These are phyloP conservation scores for Platycnemis pennipes DNA, from an alignment of 2,888 invertebrate genomes.

Conservation along the genomic window DNA sequence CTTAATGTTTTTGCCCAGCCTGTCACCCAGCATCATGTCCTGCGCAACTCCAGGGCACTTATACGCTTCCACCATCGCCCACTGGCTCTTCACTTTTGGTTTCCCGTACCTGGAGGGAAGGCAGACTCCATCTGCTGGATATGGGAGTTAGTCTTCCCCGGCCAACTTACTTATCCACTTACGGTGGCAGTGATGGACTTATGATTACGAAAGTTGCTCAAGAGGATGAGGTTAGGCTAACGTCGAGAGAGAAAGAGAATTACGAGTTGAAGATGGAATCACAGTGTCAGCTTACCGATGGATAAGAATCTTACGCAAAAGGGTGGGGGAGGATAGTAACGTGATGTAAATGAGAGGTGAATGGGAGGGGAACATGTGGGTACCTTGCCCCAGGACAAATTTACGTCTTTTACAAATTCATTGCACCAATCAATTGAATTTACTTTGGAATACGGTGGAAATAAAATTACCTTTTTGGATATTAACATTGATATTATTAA, in stretches of 20 bases:
- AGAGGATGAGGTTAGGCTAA: not conserved
- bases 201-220: slow-evolving; percentile 28
- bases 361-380: no score
- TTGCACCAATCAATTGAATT: no score
- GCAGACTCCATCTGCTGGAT: slow-evolving; percentile 39
- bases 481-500: no score
- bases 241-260: not conserved
- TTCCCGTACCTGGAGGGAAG: not conserved
- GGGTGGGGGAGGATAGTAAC: no score
- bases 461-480: no score
- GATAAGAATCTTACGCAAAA: not conserved
- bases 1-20: not conserved
- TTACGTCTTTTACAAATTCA: no score
- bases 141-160: slow-evolving; percentile 9
- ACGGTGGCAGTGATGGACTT: slow-evolving; percentile 52
- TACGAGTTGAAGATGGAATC: not conserved
- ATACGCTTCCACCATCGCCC: not conserved
- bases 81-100: not conserved
- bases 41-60: not conserved
- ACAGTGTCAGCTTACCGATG: not conserved
- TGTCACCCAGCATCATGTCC: not conserved
- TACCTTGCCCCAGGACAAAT: no score
- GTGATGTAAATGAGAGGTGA: no score
- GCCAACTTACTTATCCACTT: slow-evolving; percentile 42
- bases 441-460: no score